Percentiles rank a stretch among this genome's conserved stretches.
phyloP scores from a whole-genome alignment of 2,113 vertebrate genomes.

The Zonotrichia leucophrys region DNA sequence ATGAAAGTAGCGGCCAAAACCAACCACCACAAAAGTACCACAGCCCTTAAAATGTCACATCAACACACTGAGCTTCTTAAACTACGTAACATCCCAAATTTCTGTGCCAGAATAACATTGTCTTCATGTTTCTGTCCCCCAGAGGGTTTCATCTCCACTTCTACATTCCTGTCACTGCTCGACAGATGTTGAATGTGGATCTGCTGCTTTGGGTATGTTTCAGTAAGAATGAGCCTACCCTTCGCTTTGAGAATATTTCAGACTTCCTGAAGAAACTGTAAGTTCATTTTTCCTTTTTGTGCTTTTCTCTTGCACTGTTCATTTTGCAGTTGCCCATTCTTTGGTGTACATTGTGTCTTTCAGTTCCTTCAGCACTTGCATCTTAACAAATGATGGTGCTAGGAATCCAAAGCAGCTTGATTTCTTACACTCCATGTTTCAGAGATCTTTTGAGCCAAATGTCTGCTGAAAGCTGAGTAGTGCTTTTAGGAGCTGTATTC shows the following conservation, averaged over 20 bases:
- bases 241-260: not conserved
- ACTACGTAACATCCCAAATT: accelerated
- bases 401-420: not conserved
- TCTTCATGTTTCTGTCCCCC: not conserved
- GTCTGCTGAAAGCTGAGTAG: not conserved
- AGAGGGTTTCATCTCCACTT: not conserved
- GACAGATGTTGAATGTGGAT: not conserved
- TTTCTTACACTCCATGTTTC: not conserved
- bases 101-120: not conserved
- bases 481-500: not conserved
- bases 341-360: not conserved
- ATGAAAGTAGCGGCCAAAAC: not conserved
- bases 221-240: not conserved
- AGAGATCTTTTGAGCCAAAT: not conserved
- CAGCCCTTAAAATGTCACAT: not conserved
- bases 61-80: not conserved
- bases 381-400: not conserved
- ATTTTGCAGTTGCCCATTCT: not conserved
- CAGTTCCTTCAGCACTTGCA: not conserved
- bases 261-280: not conserved
- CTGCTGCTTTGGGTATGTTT: not conserved
- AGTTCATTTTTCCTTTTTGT: not conserved
- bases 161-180: not conserved
- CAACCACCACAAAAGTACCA: not conserved
- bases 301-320: not conserved